Evolutionary conservation across 1,140 invertebrate species (phyloP).

Genomic region (Chrysopa pallens): DNA sequence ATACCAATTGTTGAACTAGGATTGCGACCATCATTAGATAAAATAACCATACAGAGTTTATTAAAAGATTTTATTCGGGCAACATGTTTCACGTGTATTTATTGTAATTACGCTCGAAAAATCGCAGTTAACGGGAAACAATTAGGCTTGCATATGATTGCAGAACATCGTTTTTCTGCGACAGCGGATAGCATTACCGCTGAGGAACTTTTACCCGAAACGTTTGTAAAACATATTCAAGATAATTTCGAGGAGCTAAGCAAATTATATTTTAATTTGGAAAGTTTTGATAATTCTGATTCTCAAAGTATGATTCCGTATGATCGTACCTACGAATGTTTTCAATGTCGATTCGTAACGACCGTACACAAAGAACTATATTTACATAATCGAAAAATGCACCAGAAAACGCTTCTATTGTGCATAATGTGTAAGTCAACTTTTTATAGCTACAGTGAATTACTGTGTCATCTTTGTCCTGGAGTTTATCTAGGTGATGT

Average conservation of each 20-base stretch:
- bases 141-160: conserved; percentile 54
- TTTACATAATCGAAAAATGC: conserved; percentile 66
- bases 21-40: conserved; percentile 51
- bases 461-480: conserved; percentile 67
- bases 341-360: conserved; percentile 60
- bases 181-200: conserved; percentile 51
- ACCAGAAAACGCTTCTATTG: conserved; percentile 57
- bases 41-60: conserved; percentile 46
- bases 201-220: conserved; percentile 50
- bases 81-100: conserved; percentile 50
- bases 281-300: conserved; percentile 40
- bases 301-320: conserved; percentile 16
- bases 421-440: conserved; percentile 74
- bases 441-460: conserved; percentile 69
- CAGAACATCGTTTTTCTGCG: conserved; percentile 53
- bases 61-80: conserved; percentile 50
- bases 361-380: conserved; percentile 63
- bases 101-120: conserved; percentile 64
- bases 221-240: conserved; percentile 45
- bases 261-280: conserved; percentile 46
- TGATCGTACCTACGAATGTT: conserved; percentile 47
- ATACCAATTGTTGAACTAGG: conserved; percentile 48
- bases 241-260: conserved; percentile 39
- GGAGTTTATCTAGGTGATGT: conserved; percentile 48
- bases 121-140: conserved; percentile 68